Base-by-base conservation (phyloP, 2,113 vertebrate species). In the Pogona vitticeps region DNA sequence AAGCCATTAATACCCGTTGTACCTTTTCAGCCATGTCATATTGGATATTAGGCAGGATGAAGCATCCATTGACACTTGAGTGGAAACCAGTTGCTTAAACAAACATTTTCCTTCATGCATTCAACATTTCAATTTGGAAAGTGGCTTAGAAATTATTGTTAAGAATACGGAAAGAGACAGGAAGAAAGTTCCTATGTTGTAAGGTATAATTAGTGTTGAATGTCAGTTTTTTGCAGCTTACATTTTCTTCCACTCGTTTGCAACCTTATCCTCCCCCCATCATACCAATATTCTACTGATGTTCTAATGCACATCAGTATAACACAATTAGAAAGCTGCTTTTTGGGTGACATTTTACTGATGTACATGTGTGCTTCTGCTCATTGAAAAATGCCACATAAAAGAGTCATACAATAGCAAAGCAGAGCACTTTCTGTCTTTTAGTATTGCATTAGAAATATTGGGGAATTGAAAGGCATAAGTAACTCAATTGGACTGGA, bases 11-110 rank as follows among this genome's bases (percentile, higher is more conserved):
- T 88, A 90, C 26, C 91, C 0, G n/a, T 0, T 80, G 59, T 40
- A 81, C 83, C 88, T 90, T 84, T 87, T 89, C 84, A 86, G 92
- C 91, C 86, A n/a, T 84, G 86, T 72, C 67, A 86, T 18, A 67
- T 83, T 88, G 87, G 86, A 2, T 59, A 88, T 70, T 80, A 89
- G 84, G 86, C 85, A 82, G 67, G 0, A 21, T 1, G 20, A 76
- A 88, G 90, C 77, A 83, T 83, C 36, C 81, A 67, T 76, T 88
- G 80, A 33, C 5, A 13, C 88, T 63, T 85, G 80, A 38, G 52
- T 89, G 36, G 85, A 3, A 87, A 85, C 73, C 28, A 89, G n/a
- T 33, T 20, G 58, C 79, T 87, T 65, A 88, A 81, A 91, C 85
- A 89, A 92, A 91, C 76, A 5, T 76, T 90, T 82, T 0, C 86